These are phyloP conservation scores for Odontomyia ornata DNA, from an alignment of 2,888 invertebrate genomes.

Conservation along the genomic window DNA sequence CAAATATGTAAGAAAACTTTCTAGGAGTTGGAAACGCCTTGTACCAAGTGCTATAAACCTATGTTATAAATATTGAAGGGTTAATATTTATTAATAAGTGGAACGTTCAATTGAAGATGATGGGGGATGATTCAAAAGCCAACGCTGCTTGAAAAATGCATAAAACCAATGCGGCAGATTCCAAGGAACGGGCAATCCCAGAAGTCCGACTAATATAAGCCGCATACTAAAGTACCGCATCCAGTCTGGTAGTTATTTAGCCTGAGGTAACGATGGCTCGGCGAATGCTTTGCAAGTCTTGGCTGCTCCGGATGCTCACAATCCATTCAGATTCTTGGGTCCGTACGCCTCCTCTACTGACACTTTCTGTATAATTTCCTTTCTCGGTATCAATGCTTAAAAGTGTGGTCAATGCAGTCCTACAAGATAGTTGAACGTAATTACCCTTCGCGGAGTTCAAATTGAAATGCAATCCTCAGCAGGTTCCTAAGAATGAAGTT, in stretches of 20 bases:
- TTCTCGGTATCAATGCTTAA: not conserved
- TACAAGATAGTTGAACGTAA: not conserved
- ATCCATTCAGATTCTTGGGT: not conserved
- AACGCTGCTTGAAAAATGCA: conserved; percentile 7
- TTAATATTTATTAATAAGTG: not conserved
- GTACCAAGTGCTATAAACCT: not conserved
- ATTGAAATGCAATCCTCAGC: too few relatives aligned
- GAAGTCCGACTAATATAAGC: not conserved
- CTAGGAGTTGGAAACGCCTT: too few relatives aligned
- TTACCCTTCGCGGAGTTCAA: not conserved
- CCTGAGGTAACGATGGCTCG: conserved; percentile 34
- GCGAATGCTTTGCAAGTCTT: not conserved
- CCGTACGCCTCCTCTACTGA: not conserved
- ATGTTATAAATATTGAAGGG: too few relatives aligned
- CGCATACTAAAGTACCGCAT: conserved; percentile 43
- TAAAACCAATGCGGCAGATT: conserved; percentile 47
- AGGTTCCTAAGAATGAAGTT: not conserved
- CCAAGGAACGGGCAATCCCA: conserved; percentile 44
- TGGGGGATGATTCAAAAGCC: conserved; percentile 46
- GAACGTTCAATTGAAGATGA: conserved; percentile 29
- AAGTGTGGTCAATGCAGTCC: not conserved
- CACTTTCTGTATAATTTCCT: conserved; percentile 31
- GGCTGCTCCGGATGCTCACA: conserved; percentile 40
- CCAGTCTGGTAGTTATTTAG: conserved; percentile 48
- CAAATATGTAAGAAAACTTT: too few relatives aligned